Evolutionary conservation across 2,797 vertebrate genomes (phyloP), one percentile per base, ranked within the genome.

Genomic region (Malurus leucopterus): DNA sequence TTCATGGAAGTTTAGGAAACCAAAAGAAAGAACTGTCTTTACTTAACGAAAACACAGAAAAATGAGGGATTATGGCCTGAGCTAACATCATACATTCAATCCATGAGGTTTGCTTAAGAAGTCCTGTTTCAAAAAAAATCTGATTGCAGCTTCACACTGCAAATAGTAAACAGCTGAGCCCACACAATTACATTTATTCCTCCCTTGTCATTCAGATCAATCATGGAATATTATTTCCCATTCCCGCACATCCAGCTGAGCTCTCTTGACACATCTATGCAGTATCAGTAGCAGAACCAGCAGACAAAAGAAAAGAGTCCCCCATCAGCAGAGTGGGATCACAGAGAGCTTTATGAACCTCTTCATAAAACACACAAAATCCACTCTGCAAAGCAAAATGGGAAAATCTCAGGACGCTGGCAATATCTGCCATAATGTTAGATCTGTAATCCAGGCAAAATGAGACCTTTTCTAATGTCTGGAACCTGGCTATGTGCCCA

Each of bases 191-290:
- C 46, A 32, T 36, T 57, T 64, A 22, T 3, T 78, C 61, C 16
- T 82, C 24, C 12, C 29, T n/a, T 73, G 36, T 34, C 58, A 80
- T 88, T 79, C 77, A 64, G 32, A 76, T 73, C 53, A 73, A 22
- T n/a, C 32, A 47, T 2, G 1, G 84, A 77, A 53, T 44, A 63
- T 26, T 43, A 70, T 82, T 77, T 83, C 72, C 34, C 19, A 27
- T 68, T 68, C 44, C 77, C 0, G 0, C 36, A 62, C 13, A 50
- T 24, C 16, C 0, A 0, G 15, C 32, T 67, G 49, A 9, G n/a
- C 16, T 84, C 49, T 74, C 18, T 54, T 44, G 36, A 19, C 49
- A 24, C 57, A 55, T 59, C 54, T 53, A 44, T 44, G 24, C 41
- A 64, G 57, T 53, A 54, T 15, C 63, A 68, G 27, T 14, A 47